A percentile compares a stretch with the other conserved stretches of the same genome.
phyloP scores from a whole-genome alignment of 2,113 vertebrate genomes.

The Chrysochloris asiatica region DNA sequence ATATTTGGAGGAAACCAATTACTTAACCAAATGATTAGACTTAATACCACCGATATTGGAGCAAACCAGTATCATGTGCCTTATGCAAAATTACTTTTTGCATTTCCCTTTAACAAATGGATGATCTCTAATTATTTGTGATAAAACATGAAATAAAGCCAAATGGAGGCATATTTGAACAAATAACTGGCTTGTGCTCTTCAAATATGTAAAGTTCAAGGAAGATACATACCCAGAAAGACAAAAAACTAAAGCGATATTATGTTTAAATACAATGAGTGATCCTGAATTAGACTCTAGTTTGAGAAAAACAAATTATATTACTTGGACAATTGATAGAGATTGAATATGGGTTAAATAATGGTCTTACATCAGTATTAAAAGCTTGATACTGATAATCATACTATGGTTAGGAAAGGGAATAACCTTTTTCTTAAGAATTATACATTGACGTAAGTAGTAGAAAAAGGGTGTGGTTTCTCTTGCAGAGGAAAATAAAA shows the following conservation, averaged over 20 bases:
- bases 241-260: neutral
- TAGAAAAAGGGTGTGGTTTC: neutral
- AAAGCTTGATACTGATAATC: neutral
- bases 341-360: neutral
- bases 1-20: neutral
- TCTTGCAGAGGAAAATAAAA: neutral
- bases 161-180: neutral
- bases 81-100: neutral
- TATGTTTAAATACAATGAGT: neutral
- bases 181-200: neutral
- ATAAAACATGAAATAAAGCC: neutral
- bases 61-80: neutral
- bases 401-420: neutral
- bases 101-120: neutral
- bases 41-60: neutral
- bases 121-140: neutral
- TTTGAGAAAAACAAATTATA: neutral
- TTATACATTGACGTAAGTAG: neutral
- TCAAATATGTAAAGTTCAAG: neutral
- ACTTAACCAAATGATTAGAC: neutral
- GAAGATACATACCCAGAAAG: neutral
- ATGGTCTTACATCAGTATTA: neutral
- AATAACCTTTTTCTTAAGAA: neutral
- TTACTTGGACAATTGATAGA: neutral
- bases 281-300: neutral